Conservation (phyloP, 2,888 invertebrate species). For the Callyntrura sp. region DNA sequence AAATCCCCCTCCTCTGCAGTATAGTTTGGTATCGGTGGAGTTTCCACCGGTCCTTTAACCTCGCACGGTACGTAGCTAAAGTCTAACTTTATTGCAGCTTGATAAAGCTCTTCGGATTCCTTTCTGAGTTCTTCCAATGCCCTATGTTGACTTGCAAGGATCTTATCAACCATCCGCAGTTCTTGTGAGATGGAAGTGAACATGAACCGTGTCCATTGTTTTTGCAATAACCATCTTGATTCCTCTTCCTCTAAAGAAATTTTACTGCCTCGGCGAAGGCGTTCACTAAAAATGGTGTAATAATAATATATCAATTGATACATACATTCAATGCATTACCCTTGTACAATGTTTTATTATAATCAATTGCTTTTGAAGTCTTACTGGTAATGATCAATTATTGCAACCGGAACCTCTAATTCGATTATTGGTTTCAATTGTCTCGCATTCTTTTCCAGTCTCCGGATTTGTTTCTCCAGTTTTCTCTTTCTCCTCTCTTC, state of each 20-base stretch:
- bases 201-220: conserved; percentile 92
- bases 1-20: conserved; percentile 96
- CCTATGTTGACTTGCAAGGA: conserved; percentile 90
- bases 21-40: conserved; percentile 93
- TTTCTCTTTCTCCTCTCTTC: conserved; percentile 93
- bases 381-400: conserved; percentile 90
- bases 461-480: conserved; percentile 94
- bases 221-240: conserved; percentile 88
- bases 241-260: conserved; percentile 88
- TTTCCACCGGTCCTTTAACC: conserved; percentile 91
- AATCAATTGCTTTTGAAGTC: conserved; percentile 67
- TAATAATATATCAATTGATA: no score
- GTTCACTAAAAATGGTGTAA: conserved; percentile 85
- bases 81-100: conserved; percentile 94
- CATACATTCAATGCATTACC: no score
- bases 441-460: conserved; percentile 91
- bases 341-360: neutral
- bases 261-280: conserved; percentile 86
- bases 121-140: conserved; percentile 92
- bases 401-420: conserved; percentile 90
- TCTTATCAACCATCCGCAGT: conserved; percentile 89
- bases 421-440: conserved; percentile 97
- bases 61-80: conserved; percentile 89
- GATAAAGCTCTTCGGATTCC: conserved; percentile 94
- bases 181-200: conserved; percentile 89